Base-by-base conservation (phyloP, 2,113 vertebrate genomes). In the Ia io region DNA sequence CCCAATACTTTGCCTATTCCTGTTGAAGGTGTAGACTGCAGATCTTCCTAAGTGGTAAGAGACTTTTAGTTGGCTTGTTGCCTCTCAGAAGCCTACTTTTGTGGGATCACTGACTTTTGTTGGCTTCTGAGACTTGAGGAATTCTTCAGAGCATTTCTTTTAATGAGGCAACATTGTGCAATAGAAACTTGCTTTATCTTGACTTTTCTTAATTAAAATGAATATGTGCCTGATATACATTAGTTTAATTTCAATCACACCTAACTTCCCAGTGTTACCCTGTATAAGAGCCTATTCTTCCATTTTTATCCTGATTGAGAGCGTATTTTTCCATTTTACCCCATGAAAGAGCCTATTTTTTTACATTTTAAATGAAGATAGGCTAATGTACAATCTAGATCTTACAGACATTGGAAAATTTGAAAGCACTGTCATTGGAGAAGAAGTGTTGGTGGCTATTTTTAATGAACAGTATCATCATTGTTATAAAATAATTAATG, bases 161-260 rank as follows among this genome's bases (percentile, higher is more conserved):
- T 20, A 47, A 65, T 23, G 44, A 78, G 73, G 17, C 61, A 80
- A 28, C 0, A 0, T 56, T 95, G 56, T 22, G 37, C 32, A 73
- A 86, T 42, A 77, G 47, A 95, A 96, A 63, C 49, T 10, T 22
- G 32, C 6, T 95, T 97, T 93, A 23, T 95, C 13, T 79, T 82
- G 42, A 83, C 65, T 79, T 79, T 88, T 88, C 20, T 80, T n/a
- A 79, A 40, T 87, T 88, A 65, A 65, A 76, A 88, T 91, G 40
- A 91, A 90, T 95, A 90, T 96, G 5, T 87, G 84, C 84, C 47
- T 91, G 16, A 2, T 71, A 22, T 59, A 23, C 20, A 47, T 77
- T 95, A 59, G 59, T 88, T 77, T 95, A 65, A 76, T 84, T 88
- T 84, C 32, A 78, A 5, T 9, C 35, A 49, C 53, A 69, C 12